These are phyloP conservation scores for Drosophila kohkoa DNA, from an alignment of 1,140 invertebrate genomes.

Conservation along the genomic window DNA sequence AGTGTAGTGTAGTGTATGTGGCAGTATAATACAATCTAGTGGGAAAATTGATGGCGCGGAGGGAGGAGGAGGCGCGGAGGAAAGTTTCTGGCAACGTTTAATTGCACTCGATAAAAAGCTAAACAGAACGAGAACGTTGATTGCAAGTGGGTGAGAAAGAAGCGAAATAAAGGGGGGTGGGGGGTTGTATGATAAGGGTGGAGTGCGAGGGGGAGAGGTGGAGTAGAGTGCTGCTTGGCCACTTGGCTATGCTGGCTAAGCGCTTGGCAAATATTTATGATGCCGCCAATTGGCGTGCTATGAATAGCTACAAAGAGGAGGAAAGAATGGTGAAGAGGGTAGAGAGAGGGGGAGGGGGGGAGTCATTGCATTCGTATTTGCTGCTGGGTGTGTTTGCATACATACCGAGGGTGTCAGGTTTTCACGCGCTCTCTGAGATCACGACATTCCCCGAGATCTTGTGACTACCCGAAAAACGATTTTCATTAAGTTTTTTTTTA, in stretches of 20 bases:
- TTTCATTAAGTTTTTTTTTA: conserved; percentile 4
- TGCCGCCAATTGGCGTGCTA: conserved; percentile 31
- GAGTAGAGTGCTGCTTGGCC: not conserved
- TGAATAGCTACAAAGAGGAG: not conserved
- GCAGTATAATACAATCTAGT: not conserved
- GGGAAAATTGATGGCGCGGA: not conserved
- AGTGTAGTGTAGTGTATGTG: not conserved
- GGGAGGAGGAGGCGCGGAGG: not conserved
- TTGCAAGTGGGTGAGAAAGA: conserved; percentile 32
- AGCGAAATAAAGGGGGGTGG: not conserved
- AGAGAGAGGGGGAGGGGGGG: not conserved
- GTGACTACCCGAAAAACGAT: conserved; percentile 30
- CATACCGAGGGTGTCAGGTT: conserved; percentile 16
- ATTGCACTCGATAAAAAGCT: conserved; percentile 49
- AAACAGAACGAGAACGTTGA: conserved; percentile 40
- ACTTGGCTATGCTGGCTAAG: conserved; percentile 28
- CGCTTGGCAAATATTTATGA: conserved; percentile 54
- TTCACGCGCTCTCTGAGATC: conserved; percentile 31
- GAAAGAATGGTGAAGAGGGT: not conserved
- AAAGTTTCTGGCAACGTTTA: conserved; percentile 36
- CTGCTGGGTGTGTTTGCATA: conserved; percentile 7
- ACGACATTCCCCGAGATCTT: conserved; percentile 36
- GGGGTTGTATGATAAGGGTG: too few relatives aligned
- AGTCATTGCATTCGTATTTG: not conserved
- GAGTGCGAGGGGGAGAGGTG: not conserved